A percentile compares a stretch with the other conserved stretches of the same genome.
Conservation (phyloP, 2,797 vertebrate genomes). For the Lepus oiostolus region DNA sequence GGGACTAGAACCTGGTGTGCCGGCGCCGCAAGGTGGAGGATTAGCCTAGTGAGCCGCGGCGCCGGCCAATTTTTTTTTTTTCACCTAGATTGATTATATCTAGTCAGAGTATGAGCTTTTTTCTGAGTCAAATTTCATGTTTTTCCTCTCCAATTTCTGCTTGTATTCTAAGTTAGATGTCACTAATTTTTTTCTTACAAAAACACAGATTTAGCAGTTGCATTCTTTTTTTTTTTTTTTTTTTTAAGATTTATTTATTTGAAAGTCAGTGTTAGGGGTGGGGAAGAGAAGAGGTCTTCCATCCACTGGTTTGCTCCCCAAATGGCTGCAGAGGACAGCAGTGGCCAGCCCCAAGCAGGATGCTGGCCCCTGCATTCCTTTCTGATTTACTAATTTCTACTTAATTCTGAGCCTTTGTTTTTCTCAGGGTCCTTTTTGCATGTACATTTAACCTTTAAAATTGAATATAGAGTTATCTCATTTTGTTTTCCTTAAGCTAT, state of each 20-base stretch:
- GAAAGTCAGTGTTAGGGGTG: no score
- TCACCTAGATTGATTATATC: neutral
- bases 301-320: no score
- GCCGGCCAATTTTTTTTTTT: neutral
- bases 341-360: no score
- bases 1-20: no score
- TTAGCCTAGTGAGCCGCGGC: no score
- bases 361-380: neutral
- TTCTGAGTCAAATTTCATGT: neutral
- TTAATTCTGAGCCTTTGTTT: conserved; percentile 37
- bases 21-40: no score
- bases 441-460: conserved; percentile 9
- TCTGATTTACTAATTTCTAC: neutral
- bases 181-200: neutral
- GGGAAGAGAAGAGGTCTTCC: no score
- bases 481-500: neutral
- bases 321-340: no score
- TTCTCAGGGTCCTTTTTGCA: neutral
- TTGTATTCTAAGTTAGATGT: neutral
- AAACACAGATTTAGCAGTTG: neutral
- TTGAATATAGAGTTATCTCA: neutral
- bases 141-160: conserved; percentile 17
- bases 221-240: no score
- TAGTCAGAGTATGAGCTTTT: neutral
- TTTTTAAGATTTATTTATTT: no score